Evolutionary conservation across 2,888 invertebrate species (phyloP), one percentile per base, ranked within the genome.

Genomic region (Cheiracanthium punctorium): DNA sequence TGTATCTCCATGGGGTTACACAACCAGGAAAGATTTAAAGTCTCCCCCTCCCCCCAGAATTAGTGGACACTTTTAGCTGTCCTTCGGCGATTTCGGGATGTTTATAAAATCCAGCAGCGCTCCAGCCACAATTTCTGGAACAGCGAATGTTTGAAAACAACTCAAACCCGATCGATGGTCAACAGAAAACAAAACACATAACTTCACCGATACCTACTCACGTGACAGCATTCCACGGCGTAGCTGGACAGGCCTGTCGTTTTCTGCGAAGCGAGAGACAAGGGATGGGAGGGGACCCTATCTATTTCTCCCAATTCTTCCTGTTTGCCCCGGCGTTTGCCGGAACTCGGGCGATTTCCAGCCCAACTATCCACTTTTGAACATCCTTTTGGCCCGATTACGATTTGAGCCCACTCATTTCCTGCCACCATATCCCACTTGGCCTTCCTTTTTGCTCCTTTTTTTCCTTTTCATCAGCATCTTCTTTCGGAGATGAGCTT

Each of bases 361-460:
- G 24, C 2, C 58, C 58, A 58, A 58, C 58, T 58, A 58, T 58
- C 58, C 58, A 58, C 58, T 58, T 58, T 58, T 20, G 58, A 58
- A 58, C 58, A 58, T 58, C 58, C 58, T 58, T 58, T 58, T 58
- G 58, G 20, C 58, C 58, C 58, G 58, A 58, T 58, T 58, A 58
- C 58, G 24, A 24, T 58, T 58, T 17, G 58, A 58, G 58, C 58
- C 58, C 24, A 58, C 58, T 58, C 58, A 24, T 58, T 58, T 58
- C 58, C 58, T 58, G 58, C 24, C 20, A 10, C 10, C 43, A 17
- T 2, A 10, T 17, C n/a, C 37, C 43, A 17, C 17, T 48, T 10
- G 7, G 37, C 7, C 5, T 37, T 37, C 37, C 7, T 8, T 12
- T 37, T 37, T 12, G 37, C 5, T 37, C 12, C 12, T 12, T 48